Evolutionary conservation across 2,113 vertebrate genomes (phyloP).

Genomic region (Pithys albifrons): DNA sequence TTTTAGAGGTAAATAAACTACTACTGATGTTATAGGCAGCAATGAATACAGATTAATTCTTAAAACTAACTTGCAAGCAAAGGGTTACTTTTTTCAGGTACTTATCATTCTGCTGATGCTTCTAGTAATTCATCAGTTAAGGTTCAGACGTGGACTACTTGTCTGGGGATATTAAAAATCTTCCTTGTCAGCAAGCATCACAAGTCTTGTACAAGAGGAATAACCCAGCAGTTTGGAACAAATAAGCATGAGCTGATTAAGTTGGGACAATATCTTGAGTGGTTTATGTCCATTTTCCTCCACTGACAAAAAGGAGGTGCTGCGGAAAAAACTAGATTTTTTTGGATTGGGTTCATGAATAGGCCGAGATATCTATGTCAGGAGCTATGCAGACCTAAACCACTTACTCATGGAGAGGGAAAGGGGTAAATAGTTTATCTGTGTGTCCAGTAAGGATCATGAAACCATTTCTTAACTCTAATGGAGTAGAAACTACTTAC

Average conservation of each 20-base stretch:
- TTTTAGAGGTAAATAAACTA: background rate
- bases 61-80: background rate
- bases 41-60: background rate
- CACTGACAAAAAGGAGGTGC: background rate
- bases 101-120: background rate
- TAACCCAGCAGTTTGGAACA: background rate
- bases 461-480: background rate
- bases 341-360: background rate
- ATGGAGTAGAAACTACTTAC: background rate
- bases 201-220: background rate
- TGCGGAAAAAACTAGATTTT: background rate
- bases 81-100: background rate
- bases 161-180: background rate
- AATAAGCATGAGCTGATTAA: background rate
- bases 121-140: background rate
- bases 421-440: background rate
- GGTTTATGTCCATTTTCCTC: background rate
- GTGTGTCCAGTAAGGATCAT: background rate
- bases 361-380: background rate
- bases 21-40: background rate
- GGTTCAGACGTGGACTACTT: background rate
- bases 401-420: background rate
- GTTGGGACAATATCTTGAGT: background rate
- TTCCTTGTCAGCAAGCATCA: background rate
- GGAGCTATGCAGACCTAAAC: background rate